Percentiles rank a stretch among this genome's conserved stretches.
phyloP scores from a whole-genome alignment of 53 echinoderm and acorn worm genomes.

The Luidia sarsii region DNA sequence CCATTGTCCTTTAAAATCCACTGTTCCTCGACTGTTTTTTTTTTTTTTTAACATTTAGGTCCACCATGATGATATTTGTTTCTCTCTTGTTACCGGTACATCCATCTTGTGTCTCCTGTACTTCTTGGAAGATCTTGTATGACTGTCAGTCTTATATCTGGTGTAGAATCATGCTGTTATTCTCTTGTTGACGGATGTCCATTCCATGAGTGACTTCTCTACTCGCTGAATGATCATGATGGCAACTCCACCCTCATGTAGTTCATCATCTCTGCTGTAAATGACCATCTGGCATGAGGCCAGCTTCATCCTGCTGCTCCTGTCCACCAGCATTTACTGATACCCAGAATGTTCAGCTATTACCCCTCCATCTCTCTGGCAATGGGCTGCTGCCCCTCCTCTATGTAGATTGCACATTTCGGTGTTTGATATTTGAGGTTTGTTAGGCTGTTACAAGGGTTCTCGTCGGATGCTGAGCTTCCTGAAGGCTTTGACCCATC shows the following conservation, averaged over 20 bases:
- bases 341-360: conserved; percentile 17
- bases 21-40: conserved; percentile 10
- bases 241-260: conserved; percentile 33
- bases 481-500: too few relatives aligned
- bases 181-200: conserved; percentile 40
- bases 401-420: too few relatives aligned
- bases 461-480: too few relatives aligned
- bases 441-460: too few relatives aligned
- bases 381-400: neutral
- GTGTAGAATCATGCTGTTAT: conserved; percentile 31
- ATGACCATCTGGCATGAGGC: conserved; percentile 13
- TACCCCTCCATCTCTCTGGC: conserved; percentile 25
- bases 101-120: conserved; percentile 19
- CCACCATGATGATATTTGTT: conserved; percentile 49
- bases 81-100: conserved; percentile 42
- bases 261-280: neutral
- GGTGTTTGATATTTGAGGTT: too few relatives aligned
- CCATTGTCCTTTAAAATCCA: conserved; percentile 29
- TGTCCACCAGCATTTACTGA: conserved; percentile 25
- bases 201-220: conserved; percentile 21
- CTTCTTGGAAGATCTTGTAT: conserved; percentile 42
- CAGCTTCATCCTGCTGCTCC: neutral
- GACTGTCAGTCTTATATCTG: conserved; percentile 29
- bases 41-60: conserved; percentile 43
- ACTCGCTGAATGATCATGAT: neutral